Evolutionary conservation across 2,113 vertebrate species (phyloP), one percentile per base, ranked within the genome.

Genomic region (Delphinus delphis): DNA sequence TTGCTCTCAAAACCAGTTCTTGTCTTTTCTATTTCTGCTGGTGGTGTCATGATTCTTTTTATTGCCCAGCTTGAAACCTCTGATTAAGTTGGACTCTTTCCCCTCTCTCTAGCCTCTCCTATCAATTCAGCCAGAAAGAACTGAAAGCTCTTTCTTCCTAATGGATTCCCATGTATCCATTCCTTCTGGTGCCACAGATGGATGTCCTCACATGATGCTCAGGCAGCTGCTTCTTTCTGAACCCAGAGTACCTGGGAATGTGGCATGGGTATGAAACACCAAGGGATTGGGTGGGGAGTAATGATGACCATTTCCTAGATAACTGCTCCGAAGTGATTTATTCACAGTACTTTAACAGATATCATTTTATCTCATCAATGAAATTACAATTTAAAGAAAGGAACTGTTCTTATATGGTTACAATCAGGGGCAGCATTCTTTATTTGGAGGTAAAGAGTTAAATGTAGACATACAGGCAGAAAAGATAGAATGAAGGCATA

Each of bases 1-100:
- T 93, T 90, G 6, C 74, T 93, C 60, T 97, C 60, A 87, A 87
- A 86, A 77, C 26, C n/a, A 38, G 41, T 76, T 87, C 71, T 85
- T 86, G 3, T 62, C 44, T 65, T 96, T 86, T 90, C 55, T 84
- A 5, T 93, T 73, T 89, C 55, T 89, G 25, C 14, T 83, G 33
- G 25, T 91, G 63, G 21, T 58, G 13, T 60, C 36, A 38, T 50
- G 41, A 93, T 91, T 83, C 25, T 68, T n/a, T 81, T 70, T 91
- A 79, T 76, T 7, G 38, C 36, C 33, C 23, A 55, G 58, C n/a
- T 80, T 89, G 55, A 92, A 94, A 80, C 8, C 21, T 80, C 44
- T 84, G 76, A 71, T 71, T 58, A 83, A 62, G 60, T 50, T 74
- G 67, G 14, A 70, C 28, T 58, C 38, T 83, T 71, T n/a, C 36